phyloP scores from a whole-genome alignment of 2,113 vertebrate species.

The Camelus dromedarius region DNA sequence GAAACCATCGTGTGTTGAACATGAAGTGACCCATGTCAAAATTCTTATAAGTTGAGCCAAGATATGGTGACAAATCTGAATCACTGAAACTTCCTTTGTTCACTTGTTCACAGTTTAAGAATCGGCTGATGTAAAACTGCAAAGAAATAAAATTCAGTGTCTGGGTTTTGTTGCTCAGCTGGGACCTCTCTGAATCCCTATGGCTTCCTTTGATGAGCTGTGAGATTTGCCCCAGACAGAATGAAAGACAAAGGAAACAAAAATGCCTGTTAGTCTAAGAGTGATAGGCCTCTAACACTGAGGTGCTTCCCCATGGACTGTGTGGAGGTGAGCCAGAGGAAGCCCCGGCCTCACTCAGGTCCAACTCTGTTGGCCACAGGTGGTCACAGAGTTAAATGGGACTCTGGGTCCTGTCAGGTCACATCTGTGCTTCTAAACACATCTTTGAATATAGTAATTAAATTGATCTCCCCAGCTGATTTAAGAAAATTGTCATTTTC shows the following conservation, averaged over 20 bases:
- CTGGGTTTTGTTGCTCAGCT: not conserved
- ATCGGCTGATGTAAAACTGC: not conserved
- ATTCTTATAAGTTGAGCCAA: not conserved
- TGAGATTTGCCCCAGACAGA: not conserved
- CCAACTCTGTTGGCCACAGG: not conserved
- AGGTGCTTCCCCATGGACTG: rapidly evolving
- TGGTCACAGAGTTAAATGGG: not conserved
- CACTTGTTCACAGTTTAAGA: not conserved
- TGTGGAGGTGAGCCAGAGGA: not conserved
- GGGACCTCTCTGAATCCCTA: not conserved
- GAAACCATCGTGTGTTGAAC: not conserved
- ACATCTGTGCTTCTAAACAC: not conserved
- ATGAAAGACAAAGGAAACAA: not conserved
- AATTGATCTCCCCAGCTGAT: not conserved
- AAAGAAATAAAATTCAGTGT: not conserved
- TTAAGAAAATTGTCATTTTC: not conserved
- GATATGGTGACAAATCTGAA: not conserved
- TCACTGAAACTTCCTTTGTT: not conserved
- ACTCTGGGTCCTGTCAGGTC: not conserved
- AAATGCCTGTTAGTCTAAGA: not conserved
- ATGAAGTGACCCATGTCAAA: not conserved
- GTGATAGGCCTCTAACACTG: rapidly evolving
- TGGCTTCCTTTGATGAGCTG: not conserved
- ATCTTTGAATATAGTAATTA: not conserved
- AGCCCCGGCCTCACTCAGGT: no score